Base-by-base conservation (phyloP, 1,140 invertebrate species). In the Sycophaga agraensis region DNA sequence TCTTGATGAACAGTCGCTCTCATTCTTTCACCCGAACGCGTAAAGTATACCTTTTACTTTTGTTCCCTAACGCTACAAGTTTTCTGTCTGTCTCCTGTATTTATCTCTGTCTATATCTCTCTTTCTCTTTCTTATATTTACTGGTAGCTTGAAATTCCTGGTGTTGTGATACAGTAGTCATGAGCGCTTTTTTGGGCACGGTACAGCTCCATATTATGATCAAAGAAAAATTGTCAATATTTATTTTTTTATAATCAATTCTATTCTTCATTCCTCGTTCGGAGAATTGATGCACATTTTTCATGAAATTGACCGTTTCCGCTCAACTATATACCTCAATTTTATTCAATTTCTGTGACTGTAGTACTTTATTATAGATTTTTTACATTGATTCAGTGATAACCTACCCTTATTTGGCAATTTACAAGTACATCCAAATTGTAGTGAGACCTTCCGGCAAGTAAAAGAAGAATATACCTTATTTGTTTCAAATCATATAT, bases 81-180 rank as follows among this genome's bases (percentile, higher is more conserved):
- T 62, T 67, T 66, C 17, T 66, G 42, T 69, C 60, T 68, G 39
- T 66, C 64, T 68, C 54, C 22, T 68, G 34, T 67, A 48, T 67
- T 28, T 67, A 40, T 66, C 37, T 69, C 28, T 31, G 28, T 31
- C 28, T 31, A 64, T 66, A 66, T 66, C 61, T 55, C 53, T 71
- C 48, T 67, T 64, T 64, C 65, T 63, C 55, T 68, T 57, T 63
- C 40, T 64, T 69, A 64, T 59, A 69, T 69, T 66, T 70, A 75
- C 69, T 77, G 73, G 64, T 76, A 77, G 75, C 74, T 79, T 78
- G 76, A 75, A 71, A 71, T 77, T 53, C 75, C 76, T 78, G 74
- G 73, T 77, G 75, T 79, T 77, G 75, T 77, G 72, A 73, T 75
- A 75, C 45, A 75, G 76, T 79, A 79, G 75, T 76, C 68, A 70